A percentile compares a stretch with the other conserved stretches of the same genome.
Evolutionary conservation across 2,888 invertebrate genomes (phyloP).

Genomic region (Marronus borbonicus): DNA sequence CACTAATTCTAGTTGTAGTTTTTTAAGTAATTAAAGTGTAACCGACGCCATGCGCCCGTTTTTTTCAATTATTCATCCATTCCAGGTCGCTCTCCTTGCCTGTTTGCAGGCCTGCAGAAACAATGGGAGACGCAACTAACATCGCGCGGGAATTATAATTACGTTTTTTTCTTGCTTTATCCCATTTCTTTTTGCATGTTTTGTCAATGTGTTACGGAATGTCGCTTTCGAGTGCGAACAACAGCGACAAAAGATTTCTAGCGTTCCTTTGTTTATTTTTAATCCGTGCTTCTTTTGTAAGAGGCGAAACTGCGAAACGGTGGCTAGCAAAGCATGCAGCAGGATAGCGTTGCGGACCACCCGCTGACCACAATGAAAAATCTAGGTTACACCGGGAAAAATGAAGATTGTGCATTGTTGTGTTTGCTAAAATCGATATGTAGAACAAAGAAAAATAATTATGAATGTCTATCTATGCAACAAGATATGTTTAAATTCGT

Average conservation of each 20-base stretch:
- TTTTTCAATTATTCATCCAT: conserved; percentile 34
- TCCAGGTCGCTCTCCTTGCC: conserved; percentile 24
- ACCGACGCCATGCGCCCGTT: neutral
- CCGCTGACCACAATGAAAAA: conserved; percentile 15
- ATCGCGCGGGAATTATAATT: conserved; percentile 2
- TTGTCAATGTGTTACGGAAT: conserved; percentile 48
- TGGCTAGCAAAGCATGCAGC: neutral
- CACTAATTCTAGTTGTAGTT: conserved; percentile 2
- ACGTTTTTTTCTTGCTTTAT: neutral
- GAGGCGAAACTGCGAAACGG: conserved; percentile 24
- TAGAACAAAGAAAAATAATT: no score
- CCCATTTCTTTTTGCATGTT: neutral
- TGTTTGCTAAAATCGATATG: no score
- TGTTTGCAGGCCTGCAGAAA: neutral
- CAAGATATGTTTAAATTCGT: no score
- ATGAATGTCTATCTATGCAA: no score
- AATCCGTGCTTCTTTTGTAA: conserved; percentile 53
- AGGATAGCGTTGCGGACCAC: neutral
- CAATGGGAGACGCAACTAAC: neutral
- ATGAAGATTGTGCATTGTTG: neutral
- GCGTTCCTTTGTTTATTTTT: conserved; percentile 54
- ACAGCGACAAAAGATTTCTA: conserved; percentile 53
- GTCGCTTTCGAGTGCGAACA: conserved; percentile 53
- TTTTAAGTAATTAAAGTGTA: conserved; percentile 28
- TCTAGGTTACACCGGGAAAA: neutral